Evolutionary conservation across 2,797 vertebrate genomes (phyloP).

Genomic region (Rhinatrema bivittatum): DNA sequence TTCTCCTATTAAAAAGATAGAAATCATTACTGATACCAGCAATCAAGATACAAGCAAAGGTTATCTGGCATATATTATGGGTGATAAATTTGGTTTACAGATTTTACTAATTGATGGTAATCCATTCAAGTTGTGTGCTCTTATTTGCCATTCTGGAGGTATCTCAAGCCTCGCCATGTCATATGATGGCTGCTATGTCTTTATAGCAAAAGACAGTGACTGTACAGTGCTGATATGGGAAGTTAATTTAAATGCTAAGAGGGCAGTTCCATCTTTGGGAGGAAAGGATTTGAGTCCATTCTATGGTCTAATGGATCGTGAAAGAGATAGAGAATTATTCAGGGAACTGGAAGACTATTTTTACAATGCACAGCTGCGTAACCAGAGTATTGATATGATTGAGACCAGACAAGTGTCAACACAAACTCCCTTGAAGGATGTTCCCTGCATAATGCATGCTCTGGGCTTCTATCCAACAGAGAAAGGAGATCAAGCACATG

Average conservation of each 20-base stretch:
- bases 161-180: slow-evolving; percentile 65
- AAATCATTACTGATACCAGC: no score
- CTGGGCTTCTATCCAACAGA: slow-evolving; percentile 85
- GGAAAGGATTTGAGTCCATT: no score
- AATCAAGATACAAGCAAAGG: no score
- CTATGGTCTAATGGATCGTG: no score
- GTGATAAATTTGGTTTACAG: slow-evolving; percentile 92
- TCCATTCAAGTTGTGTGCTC: slow-evolving; percentile 74
- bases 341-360: slow-evolving; percentile 92
- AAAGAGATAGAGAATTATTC: no score
- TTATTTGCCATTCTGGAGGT: slow-evolving; percentile 73
- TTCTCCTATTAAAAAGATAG: no score
- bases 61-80: no score
- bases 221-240: slow-evolving; percentile 71
- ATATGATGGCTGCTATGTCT: slow-evolving; percentile 63
- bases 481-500: no score
- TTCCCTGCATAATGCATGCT: slow-evolving; percentile 82
- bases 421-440: slow-evolving; percentile 68
- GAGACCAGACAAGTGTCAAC: slow-evolving; percentile 65
- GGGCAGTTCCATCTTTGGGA: no score
- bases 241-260: slow-evolving; percentile 59
- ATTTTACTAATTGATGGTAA: slow-evolving; percentile 88
- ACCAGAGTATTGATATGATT: slow-evolving; percentile 66
- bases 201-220: slow-evolving; percentile 76
- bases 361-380: slow-evolving; percentile 76